Base-by-base conservation (phyloP, 2,797 vertebrate genomes). In the Crocidura indochinensis region DNA sequence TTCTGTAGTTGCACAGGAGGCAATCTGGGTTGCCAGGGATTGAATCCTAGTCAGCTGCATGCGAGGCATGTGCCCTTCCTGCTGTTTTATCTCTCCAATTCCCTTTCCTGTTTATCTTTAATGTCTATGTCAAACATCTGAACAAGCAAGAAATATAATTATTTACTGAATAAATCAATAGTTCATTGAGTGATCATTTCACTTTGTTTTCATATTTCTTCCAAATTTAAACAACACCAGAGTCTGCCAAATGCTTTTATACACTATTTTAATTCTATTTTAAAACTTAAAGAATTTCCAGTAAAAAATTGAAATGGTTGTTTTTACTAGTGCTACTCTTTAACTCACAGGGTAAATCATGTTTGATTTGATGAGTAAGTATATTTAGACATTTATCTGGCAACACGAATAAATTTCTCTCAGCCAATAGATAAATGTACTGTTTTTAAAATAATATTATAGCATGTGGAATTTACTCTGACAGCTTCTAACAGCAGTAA, bases 381-480 rank as follows among this genome's bases (percentile, higher is more conserved):
- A 1, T 92, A 87, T 92, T 87, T 95, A 92, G 64, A 94, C 93
- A 72, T 78, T 85, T 91, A 27, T 46, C 53, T 93, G 90, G 72
- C 47, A 94, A 65, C 6, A 71, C 94, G 91, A 96, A 94, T 79
- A 90, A 2, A 60, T 89, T 88, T 17, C n/a, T 95, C 47, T 84
- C 14, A n/a, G 85, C 88, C 0, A 74, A 94, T 88, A 91, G 89
- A 94, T 92, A 87, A 60, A 87, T 88, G 60, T 79, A 75, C 68
- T 91, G 49, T 90, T 93, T 92, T 87, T 75, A 64, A 93, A 87
- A 49, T 82, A 95, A 93, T 92, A 84, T 47, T 95, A 93, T 47
- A 92, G 87, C 47, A 87, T 91, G 90, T 93, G 76, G 83, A 95
- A 95, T 74, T 4, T 2, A 0, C 53, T 46, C 6, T 71, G 47